Conservation (phyloP, 2,113 vertebrate species). For the Limnothrissa miodon region DNA sequence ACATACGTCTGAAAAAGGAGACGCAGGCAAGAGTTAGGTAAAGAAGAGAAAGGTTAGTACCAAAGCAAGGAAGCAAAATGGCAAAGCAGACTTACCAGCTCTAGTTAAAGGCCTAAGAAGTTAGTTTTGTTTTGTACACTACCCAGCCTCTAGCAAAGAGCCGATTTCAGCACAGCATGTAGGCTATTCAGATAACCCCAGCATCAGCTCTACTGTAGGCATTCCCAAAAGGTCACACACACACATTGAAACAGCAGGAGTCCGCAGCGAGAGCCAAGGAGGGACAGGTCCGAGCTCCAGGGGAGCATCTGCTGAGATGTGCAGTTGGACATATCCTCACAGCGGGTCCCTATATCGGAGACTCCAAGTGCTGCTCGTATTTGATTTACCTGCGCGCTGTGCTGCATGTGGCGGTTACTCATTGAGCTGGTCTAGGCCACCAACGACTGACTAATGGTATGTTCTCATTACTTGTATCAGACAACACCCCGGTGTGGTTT, state of each 20-base stretch:
- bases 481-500: neutral
- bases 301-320: neutral
- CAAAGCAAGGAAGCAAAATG: neutral
- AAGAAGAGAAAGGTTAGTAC: neutral
- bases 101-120: neutral
- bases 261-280: neutral
- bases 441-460: neutral
- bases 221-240: neutral
- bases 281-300: neutral
- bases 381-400: neutral
- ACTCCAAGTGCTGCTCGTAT: neutral
- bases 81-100: neutral
- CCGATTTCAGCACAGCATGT: neutral
- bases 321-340: neutral
- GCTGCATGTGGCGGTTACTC: neutral
- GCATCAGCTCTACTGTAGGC: neutral
- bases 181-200: neutral
- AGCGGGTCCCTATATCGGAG: neutral
- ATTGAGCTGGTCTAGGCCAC: neutral
- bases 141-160: neutral
- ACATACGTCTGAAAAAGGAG: neutral
- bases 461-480: neutral
- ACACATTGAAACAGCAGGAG: conserved; percentile 3
- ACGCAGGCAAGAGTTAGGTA: neutral
- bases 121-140: neutral